These are phyloP conservation scores for Zootoca vivipara DNA, from an alignment of 2,113 vertebrate genomes.

Conservation along the genomic window DNA sequence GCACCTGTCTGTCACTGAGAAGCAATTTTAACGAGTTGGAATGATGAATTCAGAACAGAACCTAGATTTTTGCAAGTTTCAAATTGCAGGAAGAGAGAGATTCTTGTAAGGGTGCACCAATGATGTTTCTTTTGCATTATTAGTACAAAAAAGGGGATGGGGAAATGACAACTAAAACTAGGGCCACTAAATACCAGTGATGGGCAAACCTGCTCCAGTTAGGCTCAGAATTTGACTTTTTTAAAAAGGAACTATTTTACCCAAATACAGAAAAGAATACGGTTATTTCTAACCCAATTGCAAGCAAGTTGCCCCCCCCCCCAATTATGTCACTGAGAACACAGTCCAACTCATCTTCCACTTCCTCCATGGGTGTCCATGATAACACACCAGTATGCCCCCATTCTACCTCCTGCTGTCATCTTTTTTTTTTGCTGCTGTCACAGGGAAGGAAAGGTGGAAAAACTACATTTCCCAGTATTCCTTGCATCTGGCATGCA, in stretches of 20 bases:
- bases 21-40: conserved; percentile 8
- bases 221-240: not conserved
- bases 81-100: not conserved
- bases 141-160: not conserved
- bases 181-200: not conserved
- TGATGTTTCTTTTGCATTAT: not conserved
- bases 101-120: not conserved
- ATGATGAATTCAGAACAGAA: not conserved
- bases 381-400: no score
- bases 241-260: not conserved
- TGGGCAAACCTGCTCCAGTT: not conserved
- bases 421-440: no score
- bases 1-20: conserved; percentile 45
- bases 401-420: no score
- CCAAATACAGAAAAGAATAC: not conserved
- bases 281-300: not conserved
- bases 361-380: no score
- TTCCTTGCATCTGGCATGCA: not conserved
- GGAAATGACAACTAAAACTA: not conserved
- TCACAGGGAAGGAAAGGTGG: not conserved
- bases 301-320: not conserved
- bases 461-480: not conserved
- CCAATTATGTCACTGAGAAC: no score
- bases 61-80: not conserved
- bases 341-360: no score